Percentiles rank a stretch among this genome's conserved stretches.
Evolutionary conservation across 2,113 vertebrate species (phyloP).

Genomic region (Hipposideros armiger): DNA sequence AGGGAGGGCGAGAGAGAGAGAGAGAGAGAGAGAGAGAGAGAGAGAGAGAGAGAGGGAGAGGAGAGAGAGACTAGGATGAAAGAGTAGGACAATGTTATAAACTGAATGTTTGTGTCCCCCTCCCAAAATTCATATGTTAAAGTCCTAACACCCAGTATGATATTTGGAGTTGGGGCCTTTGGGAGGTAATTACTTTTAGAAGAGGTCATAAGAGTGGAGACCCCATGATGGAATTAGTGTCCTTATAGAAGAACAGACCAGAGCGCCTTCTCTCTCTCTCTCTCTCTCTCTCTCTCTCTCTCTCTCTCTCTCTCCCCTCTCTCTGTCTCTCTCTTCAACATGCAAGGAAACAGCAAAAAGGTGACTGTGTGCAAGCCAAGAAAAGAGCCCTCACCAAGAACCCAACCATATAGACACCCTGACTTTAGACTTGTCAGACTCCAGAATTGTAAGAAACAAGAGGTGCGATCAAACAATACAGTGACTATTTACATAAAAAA

Average conservation of each 20-base stretch:
- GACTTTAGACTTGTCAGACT: background rate
- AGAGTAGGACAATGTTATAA: background rate
- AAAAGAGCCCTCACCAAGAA: background rate
- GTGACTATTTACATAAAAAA: no score
- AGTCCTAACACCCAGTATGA: background rate
- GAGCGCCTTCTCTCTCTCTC: background rate
- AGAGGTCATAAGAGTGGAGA: background rate
- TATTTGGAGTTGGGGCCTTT: background rate
- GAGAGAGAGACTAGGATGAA: background rate
- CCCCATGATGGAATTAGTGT: background rate
- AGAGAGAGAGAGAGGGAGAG: no score
- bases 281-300: background rate
- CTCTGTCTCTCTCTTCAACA: background rate
- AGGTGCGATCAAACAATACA: no score
- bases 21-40: no score
- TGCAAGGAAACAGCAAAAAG: background rate
- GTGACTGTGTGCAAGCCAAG: background rate
- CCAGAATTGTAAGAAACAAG: background rate
- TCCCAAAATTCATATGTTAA: background rate
- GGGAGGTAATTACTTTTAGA: background rate
- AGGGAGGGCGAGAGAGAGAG: background rate
- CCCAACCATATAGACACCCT: background rate
- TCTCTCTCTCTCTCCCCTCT: background rate
- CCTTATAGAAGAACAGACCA: background rate
- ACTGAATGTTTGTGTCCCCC: background rate